These are phyloP conservation scores for Myopa tessellatipennis DNA, from an alignment of 2,888 invertebrate species.

Conservation along the genomic window DNA sequence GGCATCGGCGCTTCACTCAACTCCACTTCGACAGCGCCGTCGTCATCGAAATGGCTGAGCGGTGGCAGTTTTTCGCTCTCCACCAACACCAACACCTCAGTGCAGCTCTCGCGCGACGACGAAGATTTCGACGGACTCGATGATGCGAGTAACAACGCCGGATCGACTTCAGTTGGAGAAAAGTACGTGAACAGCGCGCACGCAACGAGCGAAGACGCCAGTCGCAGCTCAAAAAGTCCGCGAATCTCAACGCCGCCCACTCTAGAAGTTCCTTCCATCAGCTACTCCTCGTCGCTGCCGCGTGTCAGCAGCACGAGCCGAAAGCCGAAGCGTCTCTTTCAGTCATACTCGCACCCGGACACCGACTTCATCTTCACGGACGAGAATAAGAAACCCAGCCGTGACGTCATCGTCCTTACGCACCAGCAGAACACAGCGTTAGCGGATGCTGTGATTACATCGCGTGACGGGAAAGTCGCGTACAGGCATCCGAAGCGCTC, in stretches of 20 bases:
- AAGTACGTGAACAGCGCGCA: slow-evolving; percentile 26
- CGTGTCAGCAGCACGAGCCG: slow-evolving; percentile 30
- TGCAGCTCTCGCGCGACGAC: slow-evolving; percentile 51
- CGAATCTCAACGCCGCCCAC: slow-evolving; percentile 35
- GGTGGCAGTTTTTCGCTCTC: slow-evolving; percentile 51
- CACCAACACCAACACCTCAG: slow-evolving; percentile 49
- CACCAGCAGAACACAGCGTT: slow-evolving; percentile 36
- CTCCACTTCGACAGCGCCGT: slow-evolving; percentile 13
- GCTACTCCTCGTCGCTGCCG: slow-evolving; percentile 13
- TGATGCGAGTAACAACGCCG: background rate
- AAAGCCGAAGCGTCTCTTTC: slow-evolving; percentile 54
- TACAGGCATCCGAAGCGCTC: slow-evolving; percentile 57
- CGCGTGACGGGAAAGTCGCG: slow-evolving; percentile 52
- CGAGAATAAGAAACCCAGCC: slow-evolving; percentile 57
- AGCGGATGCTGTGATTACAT: slow-evolving; percentile 50
- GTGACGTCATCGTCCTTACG: slow-evolving; percentile 39
- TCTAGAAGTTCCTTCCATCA: slow-evolving; percentile 17
- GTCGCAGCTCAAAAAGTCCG: background rate
- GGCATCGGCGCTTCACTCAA: slow-evolving; percentile 39
- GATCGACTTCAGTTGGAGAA: slow-evolving; percentile 31
- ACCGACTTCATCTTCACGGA: slow-evolving; percentile 61
- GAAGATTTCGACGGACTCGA: background rate
- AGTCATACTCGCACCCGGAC: slow-evolving; percentile 61
- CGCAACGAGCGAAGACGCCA: slow-evolving; percentile 23
- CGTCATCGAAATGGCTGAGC: slow-evolving; percentile 19